Percentiles rank a stretch among this genome's conserved stretches.
These are phyloP conservation scores for Drymonia ruficornis DNA, from an alignment of 2,888 invertebrate genomes.

Conservation along the genomic window DNA sequence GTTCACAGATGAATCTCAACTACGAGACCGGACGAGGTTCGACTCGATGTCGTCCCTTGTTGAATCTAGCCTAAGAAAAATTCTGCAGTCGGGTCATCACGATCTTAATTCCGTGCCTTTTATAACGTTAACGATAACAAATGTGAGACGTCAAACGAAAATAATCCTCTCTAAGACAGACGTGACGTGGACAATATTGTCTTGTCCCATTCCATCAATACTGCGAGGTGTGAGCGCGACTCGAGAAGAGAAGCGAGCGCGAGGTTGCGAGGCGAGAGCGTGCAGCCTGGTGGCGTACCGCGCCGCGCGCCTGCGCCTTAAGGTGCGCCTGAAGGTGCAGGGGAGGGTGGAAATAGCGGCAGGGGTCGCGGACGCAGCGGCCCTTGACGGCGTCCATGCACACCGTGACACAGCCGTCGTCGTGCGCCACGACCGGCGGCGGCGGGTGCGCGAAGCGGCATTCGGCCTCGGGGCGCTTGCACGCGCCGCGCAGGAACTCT, in stretches of 20 bases:
- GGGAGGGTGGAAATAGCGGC: conserved; percentile 99
- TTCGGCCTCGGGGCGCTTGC: conserved; percentile 98
- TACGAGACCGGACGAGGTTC: neutral
- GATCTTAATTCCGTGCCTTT: neutral
- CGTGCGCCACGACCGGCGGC: conserved; percentile 97
- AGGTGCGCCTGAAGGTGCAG: conserved; percentile 99
- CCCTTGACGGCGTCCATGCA: conserved; percentile 99
- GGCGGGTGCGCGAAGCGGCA: conserved; percentile 99
- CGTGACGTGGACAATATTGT: conserved; percentile 4
- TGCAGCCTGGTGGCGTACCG: conserved; percentile 91
- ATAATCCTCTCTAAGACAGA: neutral
- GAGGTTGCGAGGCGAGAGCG: conserved; percentile 78
- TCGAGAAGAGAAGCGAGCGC: conserved; percentile 76
- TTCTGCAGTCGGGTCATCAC: neutral
- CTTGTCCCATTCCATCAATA: conserved; percentile 2
- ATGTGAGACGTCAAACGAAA: neutral
- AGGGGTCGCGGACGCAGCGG: conserved; percentile 99
- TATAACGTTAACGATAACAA: too few species aligned
- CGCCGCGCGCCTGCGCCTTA: conserved; percentile 98
- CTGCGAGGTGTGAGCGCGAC: conserved; percentile 8
- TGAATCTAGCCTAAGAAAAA: neutral
- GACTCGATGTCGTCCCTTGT: neutral
- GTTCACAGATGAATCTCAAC: neutral
- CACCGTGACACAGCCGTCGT: conserved; percentile 99
- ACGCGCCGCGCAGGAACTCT: conserved; percentile 99